Conservation (phyloP, 2,797 vertebrate species). For the Leptatherina wallacei region DNA sequence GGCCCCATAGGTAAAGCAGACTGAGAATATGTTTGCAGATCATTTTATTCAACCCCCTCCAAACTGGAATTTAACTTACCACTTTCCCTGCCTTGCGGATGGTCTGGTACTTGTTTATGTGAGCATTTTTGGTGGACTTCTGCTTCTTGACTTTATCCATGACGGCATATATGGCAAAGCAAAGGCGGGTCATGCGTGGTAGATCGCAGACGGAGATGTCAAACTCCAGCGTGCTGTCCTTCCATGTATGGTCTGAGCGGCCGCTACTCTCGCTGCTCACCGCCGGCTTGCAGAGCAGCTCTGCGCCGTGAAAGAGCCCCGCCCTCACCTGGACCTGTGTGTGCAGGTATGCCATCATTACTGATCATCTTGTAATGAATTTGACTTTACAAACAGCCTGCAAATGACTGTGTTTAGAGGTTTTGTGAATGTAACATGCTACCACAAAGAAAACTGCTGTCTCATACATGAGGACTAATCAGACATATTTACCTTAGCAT, state of each 20-base stretch:
- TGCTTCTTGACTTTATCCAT: slow-evolving; percentile 97
- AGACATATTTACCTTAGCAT: slow-evolving; percentile 85
- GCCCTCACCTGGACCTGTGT: slow-evolving; percentile 94
- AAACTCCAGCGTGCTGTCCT: slow-evolving; percentile 90
- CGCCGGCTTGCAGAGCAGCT: slow-evolving; percentile 92
- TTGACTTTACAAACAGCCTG: background rate
- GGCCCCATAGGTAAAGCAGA: too few relatives aligned
- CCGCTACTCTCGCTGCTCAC: slow-evolving; percentile 92
- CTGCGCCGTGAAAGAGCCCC: slow-evolving; percentile 96
- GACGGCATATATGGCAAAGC: slow-evolving; percentile 94
- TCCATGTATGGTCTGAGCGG: slow-evolving; percentile 92
- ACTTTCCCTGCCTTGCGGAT: slow-evolving; percentile 86
- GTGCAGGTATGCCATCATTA: background rate
- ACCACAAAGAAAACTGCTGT: background rate
- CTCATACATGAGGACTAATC: slow-evolving; percentile 7
- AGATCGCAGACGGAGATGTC: slow-evolving; percentile 92
- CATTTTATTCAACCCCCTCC: background rate
- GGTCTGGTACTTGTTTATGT: slow-evolving; percentile 94
- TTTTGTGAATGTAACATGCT: background rate
- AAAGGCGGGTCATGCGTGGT: slow-evolving; percentile 97
- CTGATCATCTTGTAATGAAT: background rate
- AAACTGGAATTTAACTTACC: slow-evolving; percentile 56
- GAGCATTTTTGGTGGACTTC: slow-evolving; percentile 91
- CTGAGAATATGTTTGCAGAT: background rate
- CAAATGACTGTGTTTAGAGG: background rate